These are phyloP conservation scores for Chlorocebus sabaeus DNA, from an alignment of 2,113 vertebrate genomes.

Conservation along the genomic window DNA sequence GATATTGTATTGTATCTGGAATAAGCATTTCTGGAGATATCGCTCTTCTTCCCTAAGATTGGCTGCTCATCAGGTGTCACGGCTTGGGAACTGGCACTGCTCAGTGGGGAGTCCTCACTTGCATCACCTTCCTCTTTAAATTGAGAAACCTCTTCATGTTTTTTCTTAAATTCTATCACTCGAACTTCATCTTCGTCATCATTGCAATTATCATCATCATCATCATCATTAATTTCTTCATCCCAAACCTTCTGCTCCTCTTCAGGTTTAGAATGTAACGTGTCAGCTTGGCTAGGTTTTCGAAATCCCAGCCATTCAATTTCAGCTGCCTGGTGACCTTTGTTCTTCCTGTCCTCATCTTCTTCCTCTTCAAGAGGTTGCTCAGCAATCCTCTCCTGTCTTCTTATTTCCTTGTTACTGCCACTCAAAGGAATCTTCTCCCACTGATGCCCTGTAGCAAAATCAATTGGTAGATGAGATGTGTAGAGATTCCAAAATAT, in stretches of 20 bases:
- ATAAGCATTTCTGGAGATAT: slow-evolving; percentile 87
- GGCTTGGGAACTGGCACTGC: slow-evolving; percentile 75
- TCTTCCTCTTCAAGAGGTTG: slow-evolving; percentile 10
- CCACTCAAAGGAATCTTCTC: neutral
- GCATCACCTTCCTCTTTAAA: slow-evolving; percentile 47
- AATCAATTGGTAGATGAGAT: slow-evolving; percentile 56
- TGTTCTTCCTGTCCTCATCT: neutral
- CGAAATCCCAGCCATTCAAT: slow-evolving; percentile 12
- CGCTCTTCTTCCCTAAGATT: slow-evolving; percentile 78
- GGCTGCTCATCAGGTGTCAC: slow-evolving; percentile 76
- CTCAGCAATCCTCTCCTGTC: slow-evolving; percentile 12
- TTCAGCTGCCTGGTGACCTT: slow-evolving; percentile 16
- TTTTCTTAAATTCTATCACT: slow-evolving; percentile 80
- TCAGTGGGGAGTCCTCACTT: slow-evolving; percentile 39
- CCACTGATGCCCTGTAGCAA: slow-evolving; percentile 67
- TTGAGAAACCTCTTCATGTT: slow-evolving; percentile 37
- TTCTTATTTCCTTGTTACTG: slow-evolving; percentile 39
- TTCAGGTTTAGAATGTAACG: slow-evolving; percentile 3
- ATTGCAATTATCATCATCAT: slow-evolving; percentile 58
- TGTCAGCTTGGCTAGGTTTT: slow-evolving; percentile 41
- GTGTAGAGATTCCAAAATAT: neutral
- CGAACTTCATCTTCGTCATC: slow-evolving; percentile 79
- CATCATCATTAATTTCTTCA: slow-evolving; percentile 46
- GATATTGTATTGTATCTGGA: slow-evolving; percentile 94
- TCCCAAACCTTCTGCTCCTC: slow-evolving; percentile 53